Conservation (phyloP, 2,113 vertebrate species). For the Apaloderma vittatum region DNA sequence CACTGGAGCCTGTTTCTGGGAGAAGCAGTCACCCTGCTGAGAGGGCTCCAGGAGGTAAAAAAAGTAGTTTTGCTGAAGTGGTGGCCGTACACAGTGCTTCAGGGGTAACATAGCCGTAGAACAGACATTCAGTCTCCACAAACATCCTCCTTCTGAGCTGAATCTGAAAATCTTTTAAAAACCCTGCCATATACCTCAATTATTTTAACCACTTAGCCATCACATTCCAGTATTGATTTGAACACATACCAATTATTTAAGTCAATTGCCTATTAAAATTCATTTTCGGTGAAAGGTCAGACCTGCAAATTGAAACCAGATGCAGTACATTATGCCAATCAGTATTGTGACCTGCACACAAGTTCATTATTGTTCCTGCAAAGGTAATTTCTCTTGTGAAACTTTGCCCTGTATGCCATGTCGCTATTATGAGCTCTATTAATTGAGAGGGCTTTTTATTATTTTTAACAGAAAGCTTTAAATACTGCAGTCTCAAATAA, state of each 20-base stretch:
- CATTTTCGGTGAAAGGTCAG: slow-evolving; percentile 54
- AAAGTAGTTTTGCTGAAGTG: not conserved
- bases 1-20: not conserved
- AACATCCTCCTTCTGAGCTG: not conserved
- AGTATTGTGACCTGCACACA: slow-evolving; percentile 32
- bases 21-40: not conserved
- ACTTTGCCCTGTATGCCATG: not conserved
- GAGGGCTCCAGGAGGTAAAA: not conserved
- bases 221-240: slow-evolving; percentile 32
- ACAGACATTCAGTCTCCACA: not conserved
- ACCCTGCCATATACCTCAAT: not conserved
- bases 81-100: fast-evolving
- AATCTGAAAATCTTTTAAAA: not conserved
- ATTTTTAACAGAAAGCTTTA: slow-evolving; percentile 27
- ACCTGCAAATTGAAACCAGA: slow-evolving; percentile 64
- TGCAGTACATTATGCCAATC: slow-evolving; percentile 45
- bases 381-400: slow-evolving; percentile 25
- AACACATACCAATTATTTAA: slow-evolving; percentile 61
- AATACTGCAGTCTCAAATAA: not conserved
- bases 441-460: slow-evolving; percentile 29
- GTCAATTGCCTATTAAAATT: slow-evolving; percentile 73
- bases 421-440: slow-evolving; percentile 1
- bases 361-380: slow-evolving; percentile 50
- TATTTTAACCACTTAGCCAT: slow-evolving; percentile 57
- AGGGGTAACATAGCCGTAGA: not conserved